phyloP scores from a whole-genome alignment of 2,113 vertebrate genomes.

The Forbesichthys papilliferus region DNA sequence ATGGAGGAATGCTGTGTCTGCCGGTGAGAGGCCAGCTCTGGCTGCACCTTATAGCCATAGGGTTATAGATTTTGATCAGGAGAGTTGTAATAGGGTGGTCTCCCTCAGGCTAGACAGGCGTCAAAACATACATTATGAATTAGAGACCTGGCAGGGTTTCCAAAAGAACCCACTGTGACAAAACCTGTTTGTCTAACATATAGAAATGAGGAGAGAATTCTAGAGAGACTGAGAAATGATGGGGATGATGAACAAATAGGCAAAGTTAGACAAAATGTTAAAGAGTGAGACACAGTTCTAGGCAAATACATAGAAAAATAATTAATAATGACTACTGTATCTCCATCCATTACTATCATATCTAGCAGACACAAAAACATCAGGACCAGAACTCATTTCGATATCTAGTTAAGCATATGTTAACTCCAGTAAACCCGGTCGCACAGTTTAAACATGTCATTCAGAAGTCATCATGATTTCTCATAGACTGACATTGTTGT shows the following conservation, averaged over 20 bases:
- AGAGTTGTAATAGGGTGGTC: slow-evolving; percentile 22
- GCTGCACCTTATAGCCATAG: slow-evolving; percentile 30
- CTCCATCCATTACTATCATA: slow-evolving; percentile 45
- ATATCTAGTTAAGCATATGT: not conserved
- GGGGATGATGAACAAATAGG: not conserved
- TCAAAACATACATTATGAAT: not conserved
- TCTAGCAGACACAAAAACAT: slow-evolving; percentile 7
- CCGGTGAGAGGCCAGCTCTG: slow-evolving; percentile 30
- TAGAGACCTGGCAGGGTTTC: slow-evolving; percentile 29
- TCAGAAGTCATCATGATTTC: slow-evolving; percentile 40
- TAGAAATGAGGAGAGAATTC: not conserved
- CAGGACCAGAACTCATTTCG: slow-evolving; percentile 20
- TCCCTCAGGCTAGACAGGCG: slow-evolving; percentile 19
- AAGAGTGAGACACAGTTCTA: not conserved
- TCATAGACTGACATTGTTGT: slow-evolving; percentile 58
- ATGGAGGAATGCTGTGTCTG: slow-evolving; percentile 49
- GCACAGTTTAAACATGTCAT: slow-evolving; percentile 22
- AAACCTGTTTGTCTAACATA: slow-evolving; percentile 18
- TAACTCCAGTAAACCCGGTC: slow-evolving; percentile 20
- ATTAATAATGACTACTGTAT: slow-evolving; percentile 30
- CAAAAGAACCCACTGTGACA: slow-evolving; percentile 22
- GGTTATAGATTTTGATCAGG: slow-evolving; percentile 51
- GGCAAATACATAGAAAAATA: not conserved
- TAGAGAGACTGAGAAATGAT: not conserved
- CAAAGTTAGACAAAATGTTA: too few species aligned